These are phyloP conservation scores for Nyctibius grandis DNA, from an alignment of 2,797 vertebrate species.

Conservation along the genomic window DNA sequence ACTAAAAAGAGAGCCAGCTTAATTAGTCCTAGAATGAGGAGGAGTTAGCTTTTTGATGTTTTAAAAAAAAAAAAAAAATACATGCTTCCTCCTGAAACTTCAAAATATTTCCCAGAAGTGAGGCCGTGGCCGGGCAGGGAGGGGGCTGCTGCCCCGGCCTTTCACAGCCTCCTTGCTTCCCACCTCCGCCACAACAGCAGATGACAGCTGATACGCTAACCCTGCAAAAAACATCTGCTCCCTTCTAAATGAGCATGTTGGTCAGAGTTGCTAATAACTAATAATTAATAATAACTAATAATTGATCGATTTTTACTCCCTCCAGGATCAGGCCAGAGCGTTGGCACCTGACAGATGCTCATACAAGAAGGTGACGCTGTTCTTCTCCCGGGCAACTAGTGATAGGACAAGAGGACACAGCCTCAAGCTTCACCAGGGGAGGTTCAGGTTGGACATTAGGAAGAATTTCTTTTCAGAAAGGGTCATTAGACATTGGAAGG, in stretches of 20 bases:
- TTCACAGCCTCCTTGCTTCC: background rate
- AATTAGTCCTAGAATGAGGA: background rate
- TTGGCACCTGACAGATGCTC: background rate
- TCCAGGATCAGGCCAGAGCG: background rate
- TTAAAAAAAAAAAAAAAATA: background rate
- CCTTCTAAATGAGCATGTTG: fast-evolving
- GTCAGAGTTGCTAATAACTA: background rate
- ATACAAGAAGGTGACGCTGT: background rate
- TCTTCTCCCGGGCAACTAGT: no score
- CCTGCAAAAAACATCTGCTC: background rate
- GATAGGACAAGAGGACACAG: no score
- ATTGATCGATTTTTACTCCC: background rate
- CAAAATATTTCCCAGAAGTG: background rate
- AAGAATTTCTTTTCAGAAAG: no score
- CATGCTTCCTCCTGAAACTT: background rate
- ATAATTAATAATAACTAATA: background rate
- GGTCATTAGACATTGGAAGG: no score
- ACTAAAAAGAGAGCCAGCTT: background rate
- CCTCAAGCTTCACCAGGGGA: no score
- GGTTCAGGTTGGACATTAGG: no score
- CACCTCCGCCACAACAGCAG: background rate
- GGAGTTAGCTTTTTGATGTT: background rate
- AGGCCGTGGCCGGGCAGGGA: no score
- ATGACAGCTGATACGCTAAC: background rate
- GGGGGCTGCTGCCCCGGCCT: fast-evolving